Conservation (phyloP, 2,797 vertebrate genomes). For the Otolemur crassicaudatus region DNA sequence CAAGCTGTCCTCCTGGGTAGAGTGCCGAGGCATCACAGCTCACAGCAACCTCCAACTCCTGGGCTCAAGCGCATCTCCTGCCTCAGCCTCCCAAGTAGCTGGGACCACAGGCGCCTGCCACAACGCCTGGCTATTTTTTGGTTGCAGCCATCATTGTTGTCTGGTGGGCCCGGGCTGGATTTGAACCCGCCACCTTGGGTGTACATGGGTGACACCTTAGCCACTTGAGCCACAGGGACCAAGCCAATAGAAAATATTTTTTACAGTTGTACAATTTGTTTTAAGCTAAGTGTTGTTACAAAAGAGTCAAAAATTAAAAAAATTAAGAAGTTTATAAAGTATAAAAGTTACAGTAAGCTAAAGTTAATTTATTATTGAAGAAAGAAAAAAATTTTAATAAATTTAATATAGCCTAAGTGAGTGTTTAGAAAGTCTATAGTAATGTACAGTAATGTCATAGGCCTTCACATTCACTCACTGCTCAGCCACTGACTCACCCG, state of each 20-base stretch:
- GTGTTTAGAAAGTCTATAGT: background rate
- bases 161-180: no score
- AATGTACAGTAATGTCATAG: background rate
- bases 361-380: background rate
- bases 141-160: no score
- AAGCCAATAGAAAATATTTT: background rate
- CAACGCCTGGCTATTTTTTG: no score
- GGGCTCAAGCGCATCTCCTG: no score
- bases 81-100: no score
- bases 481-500: background rate
- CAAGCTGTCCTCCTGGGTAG: no score
- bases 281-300: background rate
- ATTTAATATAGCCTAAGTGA: background rate
- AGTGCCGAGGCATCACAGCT: no score
- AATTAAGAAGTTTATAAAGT: background rate
- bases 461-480: background rate
- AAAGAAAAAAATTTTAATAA: background rate
- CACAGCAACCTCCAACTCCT: no score
- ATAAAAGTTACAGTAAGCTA: background rate
- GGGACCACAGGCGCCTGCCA: no score
- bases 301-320: background rate
- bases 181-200: no score
- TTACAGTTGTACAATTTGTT: background rate
- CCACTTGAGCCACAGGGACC: no score
- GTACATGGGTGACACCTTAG: no score